Conservation (phyloP, 2,797 vertebrate species). For the Prunella strophiata region DNA sequence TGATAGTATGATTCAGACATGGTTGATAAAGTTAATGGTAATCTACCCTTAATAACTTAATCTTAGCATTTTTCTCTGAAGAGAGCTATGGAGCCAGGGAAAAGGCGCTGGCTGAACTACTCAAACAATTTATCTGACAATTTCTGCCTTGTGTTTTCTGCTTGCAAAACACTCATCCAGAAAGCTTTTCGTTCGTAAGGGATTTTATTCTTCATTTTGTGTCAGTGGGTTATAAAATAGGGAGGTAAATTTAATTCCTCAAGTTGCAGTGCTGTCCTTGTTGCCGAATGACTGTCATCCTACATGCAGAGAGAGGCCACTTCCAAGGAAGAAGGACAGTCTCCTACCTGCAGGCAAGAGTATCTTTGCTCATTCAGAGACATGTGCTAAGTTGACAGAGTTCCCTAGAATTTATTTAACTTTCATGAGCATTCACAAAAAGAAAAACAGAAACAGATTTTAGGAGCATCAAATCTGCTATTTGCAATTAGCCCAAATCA, state of each 20-base stretch:
- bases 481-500: background rate
- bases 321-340: background rate
- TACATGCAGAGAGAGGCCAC: background rate
- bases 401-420: background rate
- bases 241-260: background rate
- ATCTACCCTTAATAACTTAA: constrained; percentile 13
- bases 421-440: background rate
- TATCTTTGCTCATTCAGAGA: background rate
- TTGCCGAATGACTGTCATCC: background rate
- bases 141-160: background rate
- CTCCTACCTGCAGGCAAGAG: background rate
- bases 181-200: background rate
- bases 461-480: background rate
- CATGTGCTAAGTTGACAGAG: background rate
- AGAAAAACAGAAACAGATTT: background rate
- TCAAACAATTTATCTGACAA: background rate
- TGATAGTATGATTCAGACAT: constrained; percentile 9
- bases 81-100: background rate
- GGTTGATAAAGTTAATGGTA: background rate
- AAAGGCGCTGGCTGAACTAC: background rate
- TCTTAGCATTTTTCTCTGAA: background rate
- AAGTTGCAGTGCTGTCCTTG: background rate
- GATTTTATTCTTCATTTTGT: background rate
- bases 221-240: background rate
- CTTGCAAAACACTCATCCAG: background rate